These are phyloP conservation scores for Caenorhabditis afra DNA, from an alignment of 2,888 invertebrate species.

Conservation along the genomic window DNA sequence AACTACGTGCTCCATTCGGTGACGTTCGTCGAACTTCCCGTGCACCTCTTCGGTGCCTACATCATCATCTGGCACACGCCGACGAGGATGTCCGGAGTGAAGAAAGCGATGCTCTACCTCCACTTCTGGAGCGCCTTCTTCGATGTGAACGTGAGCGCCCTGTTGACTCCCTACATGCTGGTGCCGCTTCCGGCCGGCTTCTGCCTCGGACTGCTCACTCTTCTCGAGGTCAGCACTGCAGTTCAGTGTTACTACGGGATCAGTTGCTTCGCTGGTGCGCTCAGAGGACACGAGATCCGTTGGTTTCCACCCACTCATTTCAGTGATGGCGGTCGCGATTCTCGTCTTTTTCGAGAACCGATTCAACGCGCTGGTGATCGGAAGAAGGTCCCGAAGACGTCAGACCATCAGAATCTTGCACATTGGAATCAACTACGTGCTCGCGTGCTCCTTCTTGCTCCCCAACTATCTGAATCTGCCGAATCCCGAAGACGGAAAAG, in stretches of 20 bases:
- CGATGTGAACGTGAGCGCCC: neutral
- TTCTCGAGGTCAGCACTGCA: constrained; percentile 3
- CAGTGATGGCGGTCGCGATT: constrained; percentile 1
- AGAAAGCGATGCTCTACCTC: neutral
- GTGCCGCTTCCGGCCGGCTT: constrained; percentile 2
- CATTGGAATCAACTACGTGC: neutral
- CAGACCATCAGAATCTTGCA: neutral
- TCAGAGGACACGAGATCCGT: neutral
- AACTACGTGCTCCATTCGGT: neutral
- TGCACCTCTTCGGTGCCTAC: constrained; percentile 9
- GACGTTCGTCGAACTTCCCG: constrained; percentile 1
- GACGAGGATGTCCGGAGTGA: neutral
- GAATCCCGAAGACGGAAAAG: neutral
- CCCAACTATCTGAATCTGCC: neutral
- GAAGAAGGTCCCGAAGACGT: neutral
- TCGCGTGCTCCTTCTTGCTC: neutral
- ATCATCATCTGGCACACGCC: constrained; percentile 1
- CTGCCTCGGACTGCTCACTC: neutral
- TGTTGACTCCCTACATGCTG: neutral
- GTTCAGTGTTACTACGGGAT: constrained; percentile 6
- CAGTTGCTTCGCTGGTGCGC: constrained; percentile 1
- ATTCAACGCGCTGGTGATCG: neutral
- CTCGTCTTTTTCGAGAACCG: constrained; percentile 13
- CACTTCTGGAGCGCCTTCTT: neutral
- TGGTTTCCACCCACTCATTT: neutral